These are phyloP conservation scores for Poeciliopsis prolifica DNA, from an alignment of 2,113 vertebrate species.

Conservation along the genomic window DNA sequence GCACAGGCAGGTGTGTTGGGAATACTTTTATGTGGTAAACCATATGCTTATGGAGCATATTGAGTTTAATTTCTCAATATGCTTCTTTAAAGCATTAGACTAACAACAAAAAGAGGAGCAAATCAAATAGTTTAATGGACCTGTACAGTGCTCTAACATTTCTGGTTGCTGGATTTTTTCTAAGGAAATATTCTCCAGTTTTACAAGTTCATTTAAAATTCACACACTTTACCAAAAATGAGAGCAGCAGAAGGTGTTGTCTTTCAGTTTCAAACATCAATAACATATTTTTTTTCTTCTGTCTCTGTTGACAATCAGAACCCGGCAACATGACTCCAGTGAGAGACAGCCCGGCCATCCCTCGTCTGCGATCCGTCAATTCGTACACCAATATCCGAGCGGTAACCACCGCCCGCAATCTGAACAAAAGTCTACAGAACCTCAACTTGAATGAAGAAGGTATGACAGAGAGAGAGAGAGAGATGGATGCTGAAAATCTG, in stretches of 20 bases:
- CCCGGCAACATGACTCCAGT: slow-evolving; percentile 90
- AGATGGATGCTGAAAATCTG: not conserved
- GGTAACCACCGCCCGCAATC: slow-evolving; percentile 87
- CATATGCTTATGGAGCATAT: rapidly evolving
- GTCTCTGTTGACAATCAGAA: slow-evolving; percentile 74
- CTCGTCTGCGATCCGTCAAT: slow-evolving; percentile 93
- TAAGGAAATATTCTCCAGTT: not conserved
- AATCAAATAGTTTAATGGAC: not conserved
- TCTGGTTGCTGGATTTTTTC: not conserved
- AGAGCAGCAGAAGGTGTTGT: not conserved
- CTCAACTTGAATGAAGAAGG: slow-evolving; percentile 95
- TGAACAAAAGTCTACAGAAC: slow-evolving; percentile 98
- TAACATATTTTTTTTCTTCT: not conserved
- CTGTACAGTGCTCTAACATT: not conserved
- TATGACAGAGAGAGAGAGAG: slow-evolving; percentile 59
- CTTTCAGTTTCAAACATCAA: not conserved
- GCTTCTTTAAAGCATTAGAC: not conserved
- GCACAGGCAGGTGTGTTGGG: slow-evolving; percentile 8
- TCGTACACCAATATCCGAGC: slow-evolving; percentile 98
- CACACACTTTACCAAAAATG: not conserved
- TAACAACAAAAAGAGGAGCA: not conserved
- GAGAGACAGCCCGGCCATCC: slow-evolving; percentile 90
- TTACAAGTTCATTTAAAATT: not conserved
- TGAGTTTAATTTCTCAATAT: not conserved
- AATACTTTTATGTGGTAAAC: not conserved